Evolutionary conservation across 2,797 vertebrate genomes (phyloP).

Genomic region (Salmo trutta): DNA sequence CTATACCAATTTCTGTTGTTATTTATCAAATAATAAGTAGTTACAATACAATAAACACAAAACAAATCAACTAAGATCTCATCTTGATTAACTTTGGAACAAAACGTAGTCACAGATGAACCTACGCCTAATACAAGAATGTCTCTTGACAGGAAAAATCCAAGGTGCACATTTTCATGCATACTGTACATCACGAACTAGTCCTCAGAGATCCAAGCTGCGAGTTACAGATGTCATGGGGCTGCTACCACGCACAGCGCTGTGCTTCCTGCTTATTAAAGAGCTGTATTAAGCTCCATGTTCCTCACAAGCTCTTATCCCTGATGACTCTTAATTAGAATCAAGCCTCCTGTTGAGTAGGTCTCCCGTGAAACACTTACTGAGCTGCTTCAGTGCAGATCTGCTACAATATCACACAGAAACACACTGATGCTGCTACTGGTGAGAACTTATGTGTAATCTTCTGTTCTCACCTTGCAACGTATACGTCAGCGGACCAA

Average conservation of each 20-base stretch:
- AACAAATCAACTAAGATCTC: background rate
- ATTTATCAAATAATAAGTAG: too few relatives aligned
- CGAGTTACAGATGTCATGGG: slow-evolving; percentile 2
- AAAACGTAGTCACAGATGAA: background rate
- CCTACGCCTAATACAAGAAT: background rate
- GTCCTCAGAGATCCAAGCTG: background rate
- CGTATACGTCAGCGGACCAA: background rate
- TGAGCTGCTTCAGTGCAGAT: background rate
- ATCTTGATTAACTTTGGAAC: background rate
- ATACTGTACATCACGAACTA: background rate
- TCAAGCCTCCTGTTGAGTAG: background rate
- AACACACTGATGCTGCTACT: background rate
- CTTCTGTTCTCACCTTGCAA: background rate
- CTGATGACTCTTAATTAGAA: slow-evolving; percentile 1
- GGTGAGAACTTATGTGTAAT: background rate
- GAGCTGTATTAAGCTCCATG: background rate
- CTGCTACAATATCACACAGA: background rate
- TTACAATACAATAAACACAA: too few relatives aligned
- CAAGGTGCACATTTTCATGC: background rate
- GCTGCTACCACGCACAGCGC: background rate
- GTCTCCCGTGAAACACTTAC: background rate
- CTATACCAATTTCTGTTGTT: background rate
- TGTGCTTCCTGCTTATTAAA: background rate
- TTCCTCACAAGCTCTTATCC: background rate
- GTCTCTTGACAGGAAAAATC: background rate